phyloP scores from a whole-genome alignment of 2,797 vertebrate genomes.

The Characodon lateralis region DNA sequence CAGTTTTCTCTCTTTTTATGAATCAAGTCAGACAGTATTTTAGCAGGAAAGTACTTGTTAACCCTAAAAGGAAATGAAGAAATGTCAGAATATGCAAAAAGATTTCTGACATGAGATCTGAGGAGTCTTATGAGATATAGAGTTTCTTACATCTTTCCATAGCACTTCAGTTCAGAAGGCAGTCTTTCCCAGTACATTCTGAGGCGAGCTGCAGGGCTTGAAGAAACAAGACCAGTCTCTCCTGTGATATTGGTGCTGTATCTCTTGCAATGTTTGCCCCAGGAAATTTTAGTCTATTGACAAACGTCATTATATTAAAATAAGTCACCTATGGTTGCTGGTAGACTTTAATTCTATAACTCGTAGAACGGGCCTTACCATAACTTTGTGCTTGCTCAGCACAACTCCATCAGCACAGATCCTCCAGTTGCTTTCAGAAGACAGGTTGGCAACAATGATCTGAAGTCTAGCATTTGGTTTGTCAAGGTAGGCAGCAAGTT shows the following conservation, averaged over 20 bases:
- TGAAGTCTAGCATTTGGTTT: slow-evolving; percentile 72
- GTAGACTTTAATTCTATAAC: not conserved
- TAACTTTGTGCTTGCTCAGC: slow-evolving; percentile 83
- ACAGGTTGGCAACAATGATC: slow-evolving; percentile 79
- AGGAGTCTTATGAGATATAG: not conserved
- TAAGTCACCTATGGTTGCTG: not conserved
- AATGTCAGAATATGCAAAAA: not conserved
- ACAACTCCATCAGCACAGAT: slow-evolving; percentile 82
- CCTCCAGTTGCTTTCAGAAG: slow-evolving; percentile 81
- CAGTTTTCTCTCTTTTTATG: slow-evolving; percentile 57
- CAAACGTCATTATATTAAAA: not conserved
- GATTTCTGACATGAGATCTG: not conserved
- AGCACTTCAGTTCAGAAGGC: slow-evolving; percentile 61
- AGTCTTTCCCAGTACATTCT: slow-evolving; percentile 78
- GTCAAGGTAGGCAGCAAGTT: slow-evolving; percentile 78
- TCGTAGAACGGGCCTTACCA: slow-evolving; percentile 69
- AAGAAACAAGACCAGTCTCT: slow-evolving; percentile 81
- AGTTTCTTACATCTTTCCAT: slow-evolving; percentile 72
- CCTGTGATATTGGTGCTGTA: slow-evolving; percentile 75
- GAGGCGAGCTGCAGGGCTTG: slow-evolving; percentile 78
- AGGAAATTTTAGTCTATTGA: slow-evolving; percentile 78
- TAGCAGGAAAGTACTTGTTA: slow-evolving; percentile 60
- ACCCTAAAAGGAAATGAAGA: slow-evolving; percentile 64
- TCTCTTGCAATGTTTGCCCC: slow-evolving; percentile 83
- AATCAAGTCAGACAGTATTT: slow-evolving; percentile 62